phyloP scores from a whole-genome alignment of 2,888 invertebrate genomes.

The Xestia xanthographa region DNA sequence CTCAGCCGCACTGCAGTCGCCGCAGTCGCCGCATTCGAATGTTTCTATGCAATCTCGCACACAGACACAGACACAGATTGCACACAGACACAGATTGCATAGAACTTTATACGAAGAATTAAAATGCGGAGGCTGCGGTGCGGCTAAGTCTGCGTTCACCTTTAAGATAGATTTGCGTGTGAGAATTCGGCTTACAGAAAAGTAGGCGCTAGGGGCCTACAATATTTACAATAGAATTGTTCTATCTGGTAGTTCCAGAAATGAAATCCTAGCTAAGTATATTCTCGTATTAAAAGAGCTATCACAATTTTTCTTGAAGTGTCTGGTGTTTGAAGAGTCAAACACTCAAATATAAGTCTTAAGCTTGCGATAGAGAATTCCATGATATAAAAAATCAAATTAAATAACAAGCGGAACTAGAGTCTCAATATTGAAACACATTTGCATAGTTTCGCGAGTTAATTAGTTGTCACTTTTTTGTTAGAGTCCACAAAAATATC shows the following conservation, averaged over 20 bases:
- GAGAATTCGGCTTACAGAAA: neutral
- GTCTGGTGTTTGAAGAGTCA: too few species aligned
- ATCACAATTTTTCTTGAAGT: too few species aligned
- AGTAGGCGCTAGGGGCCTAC: conserved; percentile 9
- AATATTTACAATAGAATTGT: conserved; percentile 56
- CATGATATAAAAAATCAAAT: neutral
- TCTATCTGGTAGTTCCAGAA: conserved; percentile 20
- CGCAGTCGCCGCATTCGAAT: too few species aligned
- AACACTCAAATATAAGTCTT: too few species aligned
- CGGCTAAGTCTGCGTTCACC: too few species aligned
- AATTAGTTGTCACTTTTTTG: neutral
- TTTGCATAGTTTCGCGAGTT: neutral
- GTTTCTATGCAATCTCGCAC: too few species aligned
- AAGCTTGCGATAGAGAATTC: neutral
- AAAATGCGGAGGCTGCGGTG: too few species aligned
- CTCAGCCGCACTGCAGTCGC: too few species aligned
- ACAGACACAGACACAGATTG: too few species aligned
- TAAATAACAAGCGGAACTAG: neutral
- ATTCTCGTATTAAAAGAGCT: conserved; percentile 3
- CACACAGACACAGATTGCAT: too few species aligned
- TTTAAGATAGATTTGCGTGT: neutral
- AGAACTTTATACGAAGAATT: too few species aligned
- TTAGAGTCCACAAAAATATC: neutral
- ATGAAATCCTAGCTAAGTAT: conserved; percentile 5
- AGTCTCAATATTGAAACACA: neutral